Conservation (phyloP, 2,888 invertebrate species). For the Hanleya hanleyi region DNA sequence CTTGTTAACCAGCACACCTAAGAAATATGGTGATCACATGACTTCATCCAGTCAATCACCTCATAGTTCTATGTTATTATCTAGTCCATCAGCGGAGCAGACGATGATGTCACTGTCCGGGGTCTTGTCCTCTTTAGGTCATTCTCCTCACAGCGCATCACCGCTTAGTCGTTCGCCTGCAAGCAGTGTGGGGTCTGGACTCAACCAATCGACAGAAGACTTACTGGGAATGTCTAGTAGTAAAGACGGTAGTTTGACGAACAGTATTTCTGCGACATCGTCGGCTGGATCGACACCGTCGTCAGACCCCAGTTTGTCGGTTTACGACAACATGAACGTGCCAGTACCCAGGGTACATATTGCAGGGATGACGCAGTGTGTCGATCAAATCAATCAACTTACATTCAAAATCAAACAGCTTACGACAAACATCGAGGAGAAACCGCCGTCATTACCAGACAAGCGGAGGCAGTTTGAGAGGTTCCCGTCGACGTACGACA, state of each 20-base stretch:
- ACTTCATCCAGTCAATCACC: conserved; percentile 40
- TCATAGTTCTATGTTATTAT: conserved; percentile 37
- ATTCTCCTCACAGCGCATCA: conserved; percentile 40
- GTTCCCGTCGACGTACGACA: conserved; percentile 83
- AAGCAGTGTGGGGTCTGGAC: conserved; percentile 89
- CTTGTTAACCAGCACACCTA: conserved; percentile 41
- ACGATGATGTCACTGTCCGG: conserved; percentile 27
- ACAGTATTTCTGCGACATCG: not conserved
- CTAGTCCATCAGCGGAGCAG: conserved; percentile 28
- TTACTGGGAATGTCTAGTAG: conserved; percentile 29
- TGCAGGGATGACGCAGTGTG: conserved; percentile 1
- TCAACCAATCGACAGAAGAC: conserved; percentile 82
- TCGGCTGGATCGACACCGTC: not conserved
- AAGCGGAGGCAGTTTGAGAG: conserved; percentile 78
- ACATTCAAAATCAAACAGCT: conserved; percentile 59
- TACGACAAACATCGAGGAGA: conserved; percentile 59
- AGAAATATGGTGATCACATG: conserved; percentile 23
- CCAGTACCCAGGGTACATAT: not conserved
- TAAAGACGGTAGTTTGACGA: not conserved
- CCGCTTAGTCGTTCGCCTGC: conserved; percentile 75
- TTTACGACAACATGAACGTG: conserved; percentile 1
- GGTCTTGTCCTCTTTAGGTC: conserved; percentile 27
- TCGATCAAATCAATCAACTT: conserved; percentile 59
- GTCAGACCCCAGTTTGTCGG: not conserved
- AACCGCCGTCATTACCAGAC: conserved; percentile 79